phyloP scores from a whole-genome alignment of 2,113 vertebrate genomes.

The Aspiorhynchus laticeps region DNA sequence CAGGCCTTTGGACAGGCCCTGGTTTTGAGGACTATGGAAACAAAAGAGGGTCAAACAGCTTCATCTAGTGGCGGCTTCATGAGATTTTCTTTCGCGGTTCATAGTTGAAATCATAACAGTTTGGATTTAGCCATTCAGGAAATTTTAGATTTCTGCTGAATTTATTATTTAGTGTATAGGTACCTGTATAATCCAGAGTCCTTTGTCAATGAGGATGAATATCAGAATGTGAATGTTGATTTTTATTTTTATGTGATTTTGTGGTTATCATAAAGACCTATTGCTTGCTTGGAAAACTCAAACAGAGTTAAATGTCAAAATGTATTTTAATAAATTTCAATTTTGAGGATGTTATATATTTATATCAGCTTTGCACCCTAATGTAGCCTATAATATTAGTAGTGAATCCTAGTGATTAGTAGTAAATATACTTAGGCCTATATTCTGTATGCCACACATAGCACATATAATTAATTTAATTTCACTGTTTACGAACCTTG shows the following conservation, averaged over 20 bases:
- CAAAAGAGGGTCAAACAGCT: constrained; percentile 12
- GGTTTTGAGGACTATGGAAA: neutral
- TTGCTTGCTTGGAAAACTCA: neutral
- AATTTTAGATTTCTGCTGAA: neutral
- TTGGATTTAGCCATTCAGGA: neutral
- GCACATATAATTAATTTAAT: neutral
- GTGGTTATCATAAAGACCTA: neutral
- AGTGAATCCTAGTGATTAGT: neutral
- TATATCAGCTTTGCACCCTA: neutral
- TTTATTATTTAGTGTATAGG: neutral
- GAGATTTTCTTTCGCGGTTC: neutral
- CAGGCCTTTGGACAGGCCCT: neutral
- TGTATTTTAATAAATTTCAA: neutral
- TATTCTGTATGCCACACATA: neutral
- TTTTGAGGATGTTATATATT: neutral
- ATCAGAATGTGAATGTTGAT: neutral
- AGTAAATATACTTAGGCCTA: neutral
- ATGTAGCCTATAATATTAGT: neutral
- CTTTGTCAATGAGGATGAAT: neutral
- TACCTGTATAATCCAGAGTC: neutral
- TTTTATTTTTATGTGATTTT: neutral
- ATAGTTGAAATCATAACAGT: neutral
- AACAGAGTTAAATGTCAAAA: neutral
- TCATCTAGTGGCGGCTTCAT: constrained; percentile 35
- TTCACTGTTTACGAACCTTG: neutral